phyloP scores from a whole-genome alignment of 1,140 invertebrate species.

The Eurosta solidaginis region DNA sequence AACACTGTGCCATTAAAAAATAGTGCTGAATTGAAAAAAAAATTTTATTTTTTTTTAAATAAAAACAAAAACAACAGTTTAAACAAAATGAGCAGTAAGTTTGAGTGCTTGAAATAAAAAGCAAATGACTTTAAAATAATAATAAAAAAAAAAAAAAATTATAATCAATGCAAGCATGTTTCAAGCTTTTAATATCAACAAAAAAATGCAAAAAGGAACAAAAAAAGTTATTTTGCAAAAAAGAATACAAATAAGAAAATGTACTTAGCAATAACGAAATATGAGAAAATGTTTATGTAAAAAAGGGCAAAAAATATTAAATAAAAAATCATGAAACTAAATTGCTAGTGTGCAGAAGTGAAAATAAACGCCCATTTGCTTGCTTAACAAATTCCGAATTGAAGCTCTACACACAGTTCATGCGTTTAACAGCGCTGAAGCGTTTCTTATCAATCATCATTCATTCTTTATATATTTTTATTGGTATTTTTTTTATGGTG shows the following conservation, averaged over 20 bases:
- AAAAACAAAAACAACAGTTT: slow-evolving; percentile 31
- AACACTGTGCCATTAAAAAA: slow-evolving; percentile 7
- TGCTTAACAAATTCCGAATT: not conserved
- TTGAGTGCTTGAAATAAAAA: slow-evolving; percentile 13
- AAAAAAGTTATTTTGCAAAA: not conserved
- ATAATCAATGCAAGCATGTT: slow-evolving; percentile 22
- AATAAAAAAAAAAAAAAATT: slow-evolving; percentile 30
- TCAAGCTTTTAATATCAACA: slow-evolving; percentile 1
- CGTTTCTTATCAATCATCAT: not conserved
- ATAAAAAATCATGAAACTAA: too few relatives aligned
- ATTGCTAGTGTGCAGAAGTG: too few relatives aligned
- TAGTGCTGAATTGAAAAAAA: slow-evolving; percentile 29
- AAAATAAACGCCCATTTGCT: not conserved
- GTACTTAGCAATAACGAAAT: slow-evolving; percentile 3
- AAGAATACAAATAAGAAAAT: not conserved
- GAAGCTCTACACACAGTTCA: not conserved
- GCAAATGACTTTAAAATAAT: slow-evolving; percentile 22
- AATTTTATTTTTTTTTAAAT: slow-evolving; percentile 29
- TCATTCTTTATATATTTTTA: not conserved
- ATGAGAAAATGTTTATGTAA: not conserved
- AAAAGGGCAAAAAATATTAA: not conserved
- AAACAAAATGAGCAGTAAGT: slow-evolving; percentile 39
- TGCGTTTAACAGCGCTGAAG: not conserved
- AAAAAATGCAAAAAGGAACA: not conserved
- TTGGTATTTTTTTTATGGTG: not conserved